Conservation (phyloP, 2,113 vertebrate genomes). For the Apaloderma vittatum region DNA sequence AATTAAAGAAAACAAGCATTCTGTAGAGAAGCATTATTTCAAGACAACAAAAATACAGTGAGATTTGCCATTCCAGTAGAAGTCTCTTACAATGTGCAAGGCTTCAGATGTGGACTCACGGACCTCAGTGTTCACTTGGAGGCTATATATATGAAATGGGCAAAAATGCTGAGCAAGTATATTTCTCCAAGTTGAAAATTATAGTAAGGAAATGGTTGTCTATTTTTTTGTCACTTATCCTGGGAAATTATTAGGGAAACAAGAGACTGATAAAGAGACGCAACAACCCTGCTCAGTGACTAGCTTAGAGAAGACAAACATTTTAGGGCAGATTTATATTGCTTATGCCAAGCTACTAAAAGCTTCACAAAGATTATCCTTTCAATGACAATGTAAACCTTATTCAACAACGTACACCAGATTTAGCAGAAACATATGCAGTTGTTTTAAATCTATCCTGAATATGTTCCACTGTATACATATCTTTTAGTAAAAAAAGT, state of each 20-base stretch:
- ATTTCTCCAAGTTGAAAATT: neutral
- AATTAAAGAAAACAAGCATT: neutral
- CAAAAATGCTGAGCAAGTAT: neutral
- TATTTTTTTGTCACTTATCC: neutral
- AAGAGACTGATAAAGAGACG: neutral
- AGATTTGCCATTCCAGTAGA: neutral
- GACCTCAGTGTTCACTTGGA: neutral
- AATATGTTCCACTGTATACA: conserved; percentile 16
- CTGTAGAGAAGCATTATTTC: neutral
- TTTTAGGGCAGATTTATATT: conserved; percentile 21
- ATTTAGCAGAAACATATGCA: conserved; percentile 43
- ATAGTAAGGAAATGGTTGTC: neutral
- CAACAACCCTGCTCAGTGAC: neutral
- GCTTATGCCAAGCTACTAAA: conserved; percentile 15
- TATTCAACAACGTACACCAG: neutral
- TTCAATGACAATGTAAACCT: conserved; percentile 38
- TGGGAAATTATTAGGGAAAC: neutral
- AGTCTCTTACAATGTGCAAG: neutral
- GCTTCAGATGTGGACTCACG: neutral
- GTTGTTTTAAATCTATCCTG: conserved; percentile 44
- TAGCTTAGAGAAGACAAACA: neutral
- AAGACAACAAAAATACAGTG: neutral
- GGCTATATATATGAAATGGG: neutral
- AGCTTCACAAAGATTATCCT: conserved; percentile 56
- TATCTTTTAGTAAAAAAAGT: conserved; percentile 52